These are phyloP conservation scores for Agonopterix arenella DNA, from an alignment of 2,888 invertebrate species.

Conservation along the genomic window DNA sequence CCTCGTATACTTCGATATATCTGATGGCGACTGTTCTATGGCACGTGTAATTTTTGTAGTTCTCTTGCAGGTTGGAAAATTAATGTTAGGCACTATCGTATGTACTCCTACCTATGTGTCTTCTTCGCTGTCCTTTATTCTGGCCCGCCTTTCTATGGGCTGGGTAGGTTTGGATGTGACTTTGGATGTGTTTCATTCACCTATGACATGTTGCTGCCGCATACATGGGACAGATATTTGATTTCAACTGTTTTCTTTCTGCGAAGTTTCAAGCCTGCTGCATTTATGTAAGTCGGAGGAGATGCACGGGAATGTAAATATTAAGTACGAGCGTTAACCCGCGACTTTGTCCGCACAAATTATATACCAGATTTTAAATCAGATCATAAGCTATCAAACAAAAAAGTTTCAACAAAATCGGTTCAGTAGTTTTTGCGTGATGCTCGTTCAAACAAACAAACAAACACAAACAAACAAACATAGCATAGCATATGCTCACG, in stretches of 20 bases:
- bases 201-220: constrained; percentile 50
- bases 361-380: too few relatives aligned
- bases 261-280: constrained; percentile 50
- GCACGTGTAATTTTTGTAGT: background rate
- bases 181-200: constrained; percentile 57
- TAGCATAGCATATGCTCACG: too few relatives aligned
- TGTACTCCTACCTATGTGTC: constrained; percentile 44
- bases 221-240: constrained; percentile 37
- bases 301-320: too few relatives aligned
- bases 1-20: too few relatives aligned
- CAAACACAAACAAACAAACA: too few relatives aligned
- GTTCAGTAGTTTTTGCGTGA: too few relatives aligned
- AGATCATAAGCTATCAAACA: too few relatives aligned
- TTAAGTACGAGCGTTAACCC: too few relatives aligned
- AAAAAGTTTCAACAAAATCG: too few relatives aligned
- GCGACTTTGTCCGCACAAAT: too few relatives aligned
- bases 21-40: too few relatives aligned
- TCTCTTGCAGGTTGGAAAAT: constrained; percentile 47
- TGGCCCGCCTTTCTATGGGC: constrained; percentile 47
- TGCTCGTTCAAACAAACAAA: too few relatives aligned
- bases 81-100: constrained; percentile 40
- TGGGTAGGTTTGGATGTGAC: constrained; percentile 54
- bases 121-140: constrained; percentile 50
- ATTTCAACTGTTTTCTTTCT: constrained; percentile 43
- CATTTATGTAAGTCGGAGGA: constrained; percentile 48